Evolutionary conservation across 2,113 vertebrate species (phyloP).

Genomic region (Ictalurus punctatus): DNA sequence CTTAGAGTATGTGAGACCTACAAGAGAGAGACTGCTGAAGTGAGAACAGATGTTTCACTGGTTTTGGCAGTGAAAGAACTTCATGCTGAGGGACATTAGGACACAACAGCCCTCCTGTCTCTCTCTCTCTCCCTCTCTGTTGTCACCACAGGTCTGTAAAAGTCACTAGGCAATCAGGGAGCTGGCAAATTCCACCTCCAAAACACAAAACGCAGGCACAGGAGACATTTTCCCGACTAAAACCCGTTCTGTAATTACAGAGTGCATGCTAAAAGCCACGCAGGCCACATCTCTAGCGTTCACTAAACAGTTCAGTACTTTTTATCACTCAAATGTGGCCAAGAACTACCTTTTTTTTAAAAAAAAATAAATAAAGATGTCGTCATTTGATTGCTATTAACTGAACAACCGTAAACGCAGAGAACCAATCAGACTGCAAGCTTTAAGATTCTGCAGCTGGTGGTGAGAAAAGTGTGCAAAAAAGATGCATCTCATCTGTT

Average conservation of each 20-base stretch:
- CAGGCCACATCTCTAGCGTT: not conserved
- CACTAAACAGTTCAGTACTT: not conserved
- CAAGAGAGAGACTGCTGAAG: not conserved
- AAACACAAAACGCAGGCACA: not conserved
- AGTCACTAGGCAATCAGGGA: not conserved
- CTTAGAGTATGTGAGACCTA: not conserved
- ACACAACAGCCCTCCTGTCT: conserved; percentile 5
- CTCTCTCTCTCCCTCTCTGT: not conserved
- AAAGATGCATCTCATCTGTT: not conserved
- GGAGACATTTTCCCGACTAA: not conserved
- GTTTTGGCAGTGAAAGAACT: not conserved
- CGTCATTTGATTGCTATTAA: not conserved
- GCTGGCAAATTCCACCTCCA: not conserved
- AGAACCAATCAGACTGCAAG: not conserved
- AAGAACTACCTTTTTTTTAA: not conserved
- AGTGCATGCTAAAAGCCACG: not conserved
- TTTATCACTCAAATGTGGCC: not conserved
- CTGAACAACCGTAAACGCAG: not conserved
- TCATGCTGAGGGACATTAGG: not conserved
- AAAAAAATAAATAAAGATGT: no score
- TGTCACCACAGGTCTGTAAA: not conserved
- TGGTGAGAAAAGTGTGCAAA: not conserved
- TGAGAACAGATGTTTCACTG: conserved; percentile 22
- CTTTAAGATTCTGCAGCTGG: not conserved
- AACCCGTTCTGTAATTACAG: not conserved